These are phyloP conservation scores for Conomelus anceps DNA, from an alignment of 2,888 invertebrate species.

Conservation along the genomic window DNA sequence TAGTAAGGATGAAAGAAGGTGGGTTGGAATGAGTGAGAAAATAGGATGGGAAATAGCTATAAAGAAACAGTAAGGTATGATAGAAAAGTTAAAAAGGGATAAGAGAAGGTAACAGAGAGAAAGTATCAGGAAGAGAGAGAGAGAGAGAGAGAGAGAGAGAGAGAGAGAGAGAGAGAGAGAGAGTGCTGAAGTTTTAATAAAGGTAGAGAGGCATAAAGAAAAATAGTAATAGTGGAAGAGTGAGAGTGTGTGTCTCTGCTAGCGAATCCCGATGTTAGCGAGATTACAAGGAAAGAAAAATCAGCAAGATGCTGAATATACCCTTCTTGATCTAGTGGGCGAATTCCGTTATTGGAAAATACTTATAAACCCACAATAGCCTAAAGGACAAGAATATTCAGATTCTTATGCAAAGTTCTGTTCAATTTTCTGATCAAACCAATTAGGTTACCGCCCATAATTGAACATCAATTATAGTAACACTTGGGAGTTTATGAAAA, in stretches of 20 bases:
- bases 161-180: not conserved
- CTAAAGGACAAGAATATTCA: not conserved
- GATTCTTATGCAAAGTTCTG: not conserved
- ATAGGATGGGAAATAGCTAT: too few relatives aligned
- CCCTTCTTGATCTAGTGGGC: not conserved
- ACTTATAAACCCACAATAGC: not conserved
- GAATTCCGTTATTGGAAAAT: not conserved
- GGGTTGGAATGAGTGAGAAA: too few relatives aligned
- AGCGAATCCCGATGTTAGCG: not conserved
- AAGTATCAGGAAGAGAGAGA: not conserved
- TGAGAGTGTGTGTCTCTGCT: not conserved
- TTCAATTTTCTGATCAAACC: not conserved
- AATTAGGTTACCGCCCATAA: not conserved
- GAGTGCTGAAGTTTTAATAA: too few relatives aligned
- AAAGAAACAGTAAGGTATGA: too few relatives aligned
- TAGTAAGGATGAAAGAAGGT: too few relatives aligned
- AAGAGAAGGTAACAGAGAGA: too few relatives aligned
- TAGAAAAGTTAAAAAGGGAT: too few relatives aligned
- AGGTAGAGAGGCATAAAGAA: too few relatives aligned
- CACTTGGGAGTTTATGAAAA: too few relatives aligned
- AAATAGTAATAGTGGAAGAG: not conserved
- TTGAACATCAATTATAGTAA: not conserved
- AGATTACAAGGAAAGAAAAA: not conserved
- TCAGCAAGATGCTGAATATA: not conserved
- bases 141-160: not conserved